These are phyloP conservation scores for Listronotus bonariensis DNA, from an alignment of 1,140 invertebrate species.

Conservation along the genomic window DNA sequence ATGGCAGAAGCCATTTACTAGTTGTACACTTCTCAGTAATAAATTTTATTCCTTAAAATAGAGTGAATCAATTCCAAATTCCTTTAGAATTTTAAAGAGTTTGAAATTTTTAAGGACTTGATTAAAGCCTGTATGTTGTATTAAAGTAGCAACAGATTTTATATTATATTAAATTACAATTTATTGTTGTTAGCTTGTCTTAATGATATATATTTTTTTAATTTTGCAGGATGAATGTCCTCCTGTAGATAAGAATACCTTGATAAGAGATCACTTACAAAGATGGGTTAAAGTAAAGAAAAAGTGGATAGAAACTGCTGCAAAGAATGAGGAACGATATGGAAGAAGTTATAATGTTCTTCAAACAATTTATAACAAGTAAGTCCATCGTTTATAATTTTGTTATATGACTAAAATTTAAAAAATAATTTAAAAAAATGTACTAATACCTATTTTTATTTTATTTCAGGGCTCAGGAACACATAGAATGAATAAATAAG, in stretches of 20 bases:
- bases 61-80: too few relatives aligned
- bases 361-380: constrained; percentile 70
- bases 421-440: not conserved
- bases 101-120: too few relatives aligned
- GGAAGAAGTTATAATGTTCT: constrained; percentile 63
- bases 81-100: too few relatives aligned
- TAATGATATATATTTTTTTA: too few relatives aligned
- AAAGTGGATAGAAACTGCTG: constrained; percentile 68
- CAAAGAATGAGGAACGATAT: constrained; percentile 68
- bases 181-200: too few relatives aligned
- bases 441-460: not conserved
- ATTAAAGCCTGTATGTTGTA: too few relatives aligned
- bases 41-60: too few relatives aligned
- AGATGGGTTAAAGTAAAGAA: constrained; percentile 67
- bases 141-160: too few relatives aligned
- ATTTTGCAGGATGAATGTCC: constrained; percentile 61
- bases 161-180: too few relatives aligned
- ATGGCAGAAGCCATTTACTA: too few relatives aligned
- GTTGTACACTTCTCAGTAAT: too few relatives aligned
- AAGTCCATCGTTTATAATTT: constrained; percentile 29
- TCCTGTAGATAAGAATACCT: constrained; percentile 56
- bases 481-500: constrained; percentile 35
- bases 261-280: constrained; percentile 61
- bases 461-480: constrained; percentile 50
- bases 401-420: not conserved